A percentile compares a stretch with the other conserved stretches of the same genome.
phyloP scores from a whole-genome alignment of 2,113 vertebrate species.

The Bagarius yarrelli region DNA sequence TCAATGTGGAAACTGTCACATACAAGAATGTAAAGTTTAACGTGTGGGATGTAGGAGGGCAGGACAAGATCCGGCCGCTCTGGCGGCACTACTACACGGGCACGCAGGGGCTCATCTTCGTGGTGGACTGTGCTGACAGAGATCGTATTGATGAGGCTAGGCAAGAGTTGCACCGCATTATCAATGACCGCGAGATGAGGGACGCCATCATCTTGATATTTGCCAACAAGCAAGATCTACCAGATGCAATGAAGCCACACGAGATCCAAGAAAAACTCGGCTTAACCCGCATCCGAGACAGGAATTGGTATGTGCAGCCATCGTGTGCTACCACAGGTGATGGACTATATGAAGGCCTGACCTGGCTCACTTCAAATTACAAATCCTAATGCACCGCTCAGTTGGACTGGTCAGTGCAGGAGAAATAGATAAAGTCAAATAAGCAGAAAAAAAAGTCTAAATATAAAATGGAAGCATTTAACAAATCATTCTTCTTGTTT shows the following conservation, averaged over 20 bases:
- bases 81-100: slow-evolving; percentile 99
- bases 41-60: slow-evolving; percentile 97
- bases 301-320: slow-evolving; percentile 99
- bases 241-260: slow-evolving; percentile 97
- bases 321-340: slow-evolving; percentile 94
- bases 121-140: slow-evolving; percentile 97
- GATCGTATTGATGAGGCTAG: slow-evolving; percentile 95
- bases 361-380: slow-evolving; percentile 99
- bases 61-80: slow-evolving; percentile 96
- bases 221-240: slow-evolving; percentile 99
- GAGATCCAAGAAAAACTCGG: slow-evolving; percentile 99
- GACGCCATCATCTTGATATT: slow-evolving; percentile 99
- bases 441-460: slow-evolving; percentile 31
- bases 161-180: slow-evolving; percentile 97
- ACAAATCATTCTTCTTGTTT: slow-evolving; percentile 61
- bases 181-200: slow-evolving; percentile 98
- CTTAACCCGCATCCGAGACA: slow-evolving; percentile 95
- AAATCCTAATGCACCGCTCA: slow-evolving; percentile 85
- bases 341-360: slow-evolving; percentile 96
- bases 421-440: slow-evolving; percentile 45
- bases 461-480: slow-evolving; percentile 75
- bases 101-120: slow-evolving; percentile 96
- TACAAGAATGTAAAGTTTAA: slow-evolving; percentile 99
- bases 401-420: slow-evolving; percentile 27
- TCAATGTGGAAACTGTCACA: slow-evolving; percentile 98